These are phyloP conservation scores for Dasypogon diadema DNA, from an alignment of 2,888 invertebrate species.

Conservation along the genomic window DNA sequence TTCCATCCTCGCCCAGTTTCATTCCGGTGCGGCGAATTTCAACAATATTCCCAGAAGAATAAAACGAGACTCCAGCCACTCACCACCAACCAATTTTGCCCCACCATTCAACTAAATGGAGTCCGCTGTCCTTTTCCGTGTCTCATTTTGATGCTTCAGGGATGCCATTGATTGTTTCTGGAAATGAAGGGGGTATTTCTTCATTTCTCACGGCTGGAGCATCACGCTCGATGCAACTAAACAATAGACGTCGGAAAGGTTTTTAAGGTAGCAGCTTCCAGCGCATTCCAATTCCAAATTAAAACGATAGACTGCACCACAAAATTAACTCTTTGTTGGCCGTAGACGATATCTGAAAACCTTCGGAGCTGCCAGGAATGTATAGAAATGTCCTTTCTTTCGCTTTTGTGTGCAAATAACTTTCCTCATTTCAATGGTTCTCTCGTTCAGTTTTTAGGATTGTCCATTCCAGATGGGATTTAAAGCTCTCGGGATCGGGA, in stretches of 20 bases:
- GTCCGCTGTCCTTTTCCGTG: constrained; percentile 45
- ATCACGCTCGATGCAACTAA: constrained; percentile 21
- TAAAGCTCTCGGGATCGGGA: constrained; percentile 4
- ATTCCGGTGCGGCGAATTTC: constrained; percentile 31
- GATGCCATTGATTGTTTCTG: constrained; percentile 44
- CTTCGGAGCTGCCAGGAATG: constrained; percentile 37
- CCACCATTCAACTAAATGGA: constrained; percentile 39
- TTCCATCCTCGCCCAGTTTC: constrained; percentile 1
- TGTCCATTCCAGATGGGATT: constrained; percentile 29
- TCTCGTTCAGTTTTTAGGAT: constrained; percentile 24
- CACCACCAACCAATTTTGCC: constrained; percentile 40
- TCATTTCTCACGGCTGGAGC: constrained; percentile 39
- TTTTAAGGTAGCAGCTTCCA: not conserved
- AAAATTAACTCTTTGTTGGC: constrained; percentile 43
- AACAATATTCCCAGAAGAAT: constrained; percentile 17
- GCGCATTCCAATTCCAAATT: constrained; percentile 41
- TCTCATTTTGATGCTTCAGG: constrained; percentile 42
- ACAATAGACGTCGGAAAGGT: constrained; percentile 20
- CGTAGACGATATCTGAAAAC: constrained; percentile 33
- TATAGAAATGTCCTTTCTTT: constrained; percentile 44
- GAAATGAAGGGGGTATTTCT: constrained; percentile 31
- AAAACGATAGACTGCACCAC: constrained; percentile 45
- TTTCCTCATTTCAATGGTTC: constrained; percentile 37
- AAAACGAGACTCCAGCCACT: constrained; percentile 39
- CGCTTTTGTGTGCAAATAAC: constrained; percentile 44